These are phyloP conservation scores for Bostrychus sinensis DNA, from an alignment of 2,113 vertebrate species.

Conservation along the genomic window DNA sequence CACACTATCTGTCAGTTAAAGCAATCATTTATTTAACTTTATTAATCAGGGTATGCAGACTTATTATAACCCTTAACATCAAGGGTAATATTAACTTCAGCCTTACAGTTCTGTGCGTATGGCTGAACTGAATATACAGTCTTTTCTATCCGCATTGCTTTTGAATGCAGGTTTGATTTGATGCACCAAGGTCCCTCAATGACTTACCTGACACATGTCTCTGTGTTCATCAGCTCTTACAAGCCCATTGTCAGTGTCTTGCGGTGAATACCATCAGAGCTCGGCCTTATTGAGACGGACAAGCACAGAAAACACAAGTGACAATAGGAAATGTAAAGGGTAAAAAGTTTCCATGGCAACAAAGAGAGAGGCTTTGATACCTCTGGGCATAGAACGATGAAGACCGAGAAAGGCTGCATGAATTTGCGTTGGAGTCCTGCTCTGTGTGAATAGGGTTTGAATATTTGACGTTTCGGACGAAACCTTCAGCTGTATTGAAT, in stretches of 20 bases:
- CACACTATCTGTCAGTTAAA: too few relatives aligned
- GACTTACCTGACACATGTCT: slow-evolving; percentile 18
- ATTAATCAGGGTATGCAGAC: too few relatives aligned
- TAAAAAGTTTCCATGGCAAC: slow-evolving; percentile 77
- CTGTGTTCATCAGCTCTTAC: slow-evolving; percentile 44
- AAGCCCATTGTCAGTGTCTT: slow-evolving; percentile 40
- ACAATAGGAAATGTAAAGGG: slow-evolving; percentile 69
- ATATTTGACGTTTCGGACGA: slow-evolving; percentile 20
- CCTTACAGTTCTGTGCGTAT: neutral
- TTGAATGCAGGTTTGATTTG: slow-evolving; percentile 19
- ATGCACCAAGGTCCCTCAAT: slow-evolving; percentile 19
- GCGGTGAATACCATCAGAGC: slow-evolving; percentile 39
- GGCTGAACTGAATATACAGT: neutral
- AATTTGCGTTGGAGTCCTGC: slow-evolving; percentile 36
- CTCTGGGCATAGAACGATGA: slow-evolving; percentile 50
- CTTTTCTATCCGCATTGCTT: neutral
- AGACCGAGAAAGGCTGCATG: slow-evolving; percentile 45
- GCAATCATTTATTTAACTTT: too few relatives aligned
- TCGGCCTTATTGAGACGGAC: slow-evolving; percentile 54
- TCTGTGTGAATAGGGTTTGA: slow-evolving; percentile 41
- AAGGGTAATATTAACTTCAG: too few relatives aligned
- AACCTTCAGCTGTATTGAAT: slow-evolving; percentile 48
- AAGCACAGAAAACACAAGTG: slow-evolving; percentile 55
- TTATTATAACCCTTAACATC: too few relatives aligned
- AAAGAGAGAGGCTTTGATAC: slow-evolving; percentile 53